These are phyloP conservation scores for Drosophila malerkotliana DNA, from an alignment of 1,140 invertebrate species.

Conservation along the genomic window DNA sequence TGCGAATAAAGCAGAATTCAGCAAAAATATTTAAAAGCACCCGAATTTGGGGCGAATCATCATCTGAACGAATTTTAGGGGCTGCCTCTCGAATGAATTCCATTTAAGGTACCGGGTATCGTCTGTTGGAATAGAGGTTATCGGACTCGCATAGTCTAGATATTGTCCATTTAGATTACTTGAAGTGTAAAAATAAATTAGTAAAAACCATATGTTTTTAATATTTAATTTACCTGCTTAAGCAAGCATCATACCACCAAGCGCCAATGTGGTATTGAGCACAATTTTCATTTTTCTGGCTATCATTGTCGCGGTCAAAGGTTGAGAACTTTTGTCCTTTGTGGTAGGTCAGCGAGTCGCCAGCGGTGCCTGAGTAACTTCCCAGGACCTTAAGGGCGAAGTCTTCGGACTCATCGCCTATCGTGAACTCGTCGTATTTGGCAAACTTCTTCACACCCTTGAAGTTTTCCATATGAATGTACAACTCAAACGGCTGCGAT, in stretches of 20 bases:
- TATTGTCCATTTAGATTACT: constrained; percentile 34
- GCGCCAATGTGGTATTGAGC: constrained; percentile 21
- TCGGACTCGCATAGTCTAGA: not conserved
- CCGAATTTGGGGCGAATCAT: constrained; percentile 29
- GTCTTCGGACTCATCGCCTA: constrained; percentile 23
- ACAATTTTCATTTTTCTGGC: not conserved
- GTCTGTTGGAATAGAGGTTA: not conserved
- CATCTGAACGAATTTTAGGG: constrained; percentile 16
- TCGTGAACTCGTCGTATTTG: constrained; percentile 34
- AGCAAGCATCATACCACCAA: constrained; percentile 34
- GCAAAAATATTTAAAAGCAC: no score
- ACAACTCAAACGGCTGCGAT: constrained; percentile 20
- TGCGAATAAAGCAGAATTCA: no score
- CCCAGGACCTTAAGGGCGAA: constrained; percentile 29
- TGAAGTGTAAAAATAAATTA: not conserved
- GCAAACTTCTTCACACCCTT: constrained; percentile 14
- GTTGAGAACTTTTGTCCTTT: constrained; percentile 29
- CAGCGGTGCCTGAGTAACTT: constrained; percentile 21
- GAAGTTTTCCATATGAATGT: constrained; percentile 23
- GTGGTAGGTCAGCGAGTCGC: constrained; percentile 27
- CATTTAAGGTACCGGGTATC: not conserved
- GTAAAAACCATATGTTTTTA: not conserved
- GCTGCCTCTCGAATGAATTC: not conserved
- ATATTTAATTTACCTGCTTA: constrained; percentile 2
- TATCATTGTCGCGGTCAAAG: constrained; percentile 40